A percentile compares a stretch with the other conserved stretches of the same genome.
These are phyloP conservation scores for Grammomys surdaster DNA, from an alignment of 2,113 vertebrate species.

Conservation along the genomic window DNA sequence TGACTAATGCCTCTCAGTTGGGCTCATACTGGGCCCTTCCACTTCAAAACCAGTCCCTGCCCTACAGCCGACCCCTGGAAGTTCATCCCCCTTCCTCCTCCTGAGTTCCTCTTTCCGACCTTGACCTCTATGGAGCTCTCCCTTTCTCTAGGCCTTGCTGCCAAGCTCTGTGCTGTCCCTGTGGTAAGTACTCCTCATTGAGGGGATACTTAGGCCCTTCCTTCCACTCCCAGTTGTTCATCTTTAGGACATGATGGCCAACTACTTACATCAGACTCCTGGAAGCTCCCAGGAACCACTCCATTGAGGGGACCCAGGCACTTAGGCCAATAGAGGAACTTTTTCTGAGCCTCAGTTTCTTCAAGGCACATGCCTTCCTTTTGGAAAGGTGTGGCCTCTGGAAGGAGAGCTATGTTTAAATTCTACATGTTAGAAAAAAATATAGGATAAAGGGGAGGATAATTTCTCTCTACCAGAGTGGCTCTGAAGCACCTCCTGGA, in stretches of 20 bases:
- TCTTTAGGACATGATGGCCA: neutral
- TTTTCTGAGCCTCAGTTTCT: neutral
- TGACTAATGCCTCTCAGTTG: constrained; percentile 73
- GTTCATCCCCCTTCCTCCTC: neutral
- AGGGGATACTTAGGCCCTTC: neutral
- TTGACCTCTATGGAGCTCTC: neutral
- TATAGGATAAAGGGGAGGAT: neutral
- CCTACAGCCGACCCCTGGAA: neutral
- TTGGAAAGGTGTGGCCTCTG: neutral
- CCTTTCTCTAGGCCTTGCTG: neutral
- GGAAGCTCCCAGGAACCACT: neutral
- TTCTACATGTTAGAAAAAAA: neutral
- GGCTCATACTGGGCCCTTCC: constrained; percentile 54
- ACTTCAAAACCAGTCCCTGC: constrained; percentile 43
- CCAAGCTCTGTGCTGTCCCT: neutral
- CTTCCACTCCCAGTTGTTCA: too few species aligned
- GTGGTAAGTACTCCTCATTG: neutral
- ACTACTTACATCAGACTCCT: neutral
- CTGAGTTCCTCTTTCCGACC: neutral
- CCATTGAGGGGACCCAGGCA: neutral
- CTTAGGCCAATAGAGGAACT: neutral
- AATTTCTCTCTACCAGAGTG: neutral
- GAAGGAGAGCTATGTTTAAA: neutral
- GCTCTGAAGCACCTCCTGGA: neutral
- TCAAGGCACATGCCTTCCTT: rapidly evolving